Evolutionary conservation across 2,797 vertebrate species (phyloP), one percentile per base, ranked within the genome.

Genomic region (Sparidentex hasta): DNA sequence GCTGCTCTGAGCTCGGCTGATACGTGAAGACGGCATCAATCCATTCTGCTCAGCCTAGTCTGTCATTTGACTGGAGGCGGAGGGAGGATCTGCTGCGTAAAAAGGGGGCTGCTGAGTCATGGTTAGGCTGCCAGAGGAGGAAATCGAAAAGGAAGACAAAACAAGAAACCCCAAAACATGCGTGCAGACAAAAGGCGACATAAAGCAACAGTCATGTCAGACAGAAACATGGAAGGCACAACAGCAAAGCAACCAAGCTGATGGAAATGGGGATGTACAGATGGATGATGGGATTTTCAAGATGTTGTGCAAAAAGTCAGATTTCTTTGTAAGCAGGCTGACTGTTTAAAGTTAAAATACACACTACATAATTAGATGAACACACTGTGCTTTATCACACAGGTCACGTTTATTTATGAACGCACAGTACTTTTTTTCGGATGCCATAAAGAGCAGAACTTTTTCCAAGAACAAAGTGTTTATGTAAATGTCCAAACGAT

Each of bases 81-180:
- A 71, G 69, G 67, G 75, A 79, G 68, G 72, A 50, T 77, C 47
- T 78, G 75, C 66, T 12, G 57, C 61, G 76, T 59, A 59, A 63
- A 70, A 70, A 38, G 7, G 38, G 57, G 41, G 59, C 73, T 61
- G 87, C 78, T 77, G 89, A 90, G 81, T 92, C 88, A 88, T 20
- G 71, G 38, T 56, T 46, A n/a, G 55, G 72, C 71, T 78, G 70
- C 70, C 63, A 44, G 54, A 43, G 43, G 50, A 20, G 54, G 13
- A 56, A 70, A 43, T 11, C 0, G 7, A 44, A 76, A 62, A 44
- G 23, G 9, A 62, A 51, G 21, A 73, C 27, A 43, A 23, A 70
- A 41, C 61, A 58, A 18, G 69, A 56, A 46, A 61, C 33, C 16
- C 51, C 46, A 14, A 33, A 33, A 50, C 18, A 50, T 0, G 2